Evolutionary conservation across 2,113 vertebrate species (phyloP), one percentile per base, ranked within the genome.

Genomic region (Mormyrus iriodes): DNA sequence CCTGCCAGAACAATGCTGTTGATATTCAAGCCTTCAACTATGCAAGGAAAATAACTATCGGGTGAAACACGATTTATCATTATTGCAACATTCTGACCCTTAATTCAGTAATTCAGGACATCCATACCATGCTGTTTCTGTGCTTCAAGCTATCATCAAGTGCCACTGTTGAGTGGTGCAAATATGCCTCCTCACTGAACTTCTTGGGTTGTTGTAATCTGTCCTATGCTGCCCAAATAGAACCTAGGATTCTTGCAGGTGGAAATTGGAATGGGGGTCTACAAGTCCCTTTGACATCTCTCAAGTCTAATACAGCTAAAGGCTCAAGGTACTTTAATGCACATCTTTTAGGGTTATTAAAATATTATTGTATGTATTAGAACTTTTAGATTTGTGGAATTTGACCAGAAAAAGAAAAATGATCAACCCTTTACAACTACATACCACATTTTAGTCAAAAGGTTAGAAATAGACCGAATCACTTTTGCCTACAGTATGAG

Each of bases 1-100:
- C 7, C 84, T 89, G 84, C 46, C 89, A 90, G 91, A 92, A 92
- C 90, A 19, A 89, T 91, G 91, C 92, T 84, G 91, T 90, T 52
- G 69, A 84, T 24, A 46, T 87, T 52, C 49, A 85, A n/a, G 42
- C 55, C 42, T 39, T 44, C 79, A 4, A 27, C 39, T 85, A 46
- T 84, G 53, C 61, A 52, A 61, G 88, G 42, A 44, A 89, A 89
- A 89, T 84, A 89, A 85, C n/a, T 61, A 89, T 58, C 1, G 42
- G 0, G 39, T 46, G 4, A 46, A 46, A 46, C 31, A 49, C 4
- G 48, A 35, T 52, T 88, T 8, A 46, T 46, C 44, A 44, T 44
- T 46, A 19, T 46, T 44, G 27, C 39, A 44, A 42, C 39, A 83
- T 84, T 35, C 42, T 31, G 10, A 79, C 73, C 73, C 73, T 51